Base-by-base conservation (phyloP, 2,888 invertebrate species). In the Chromoteleia sp. region DNA sequence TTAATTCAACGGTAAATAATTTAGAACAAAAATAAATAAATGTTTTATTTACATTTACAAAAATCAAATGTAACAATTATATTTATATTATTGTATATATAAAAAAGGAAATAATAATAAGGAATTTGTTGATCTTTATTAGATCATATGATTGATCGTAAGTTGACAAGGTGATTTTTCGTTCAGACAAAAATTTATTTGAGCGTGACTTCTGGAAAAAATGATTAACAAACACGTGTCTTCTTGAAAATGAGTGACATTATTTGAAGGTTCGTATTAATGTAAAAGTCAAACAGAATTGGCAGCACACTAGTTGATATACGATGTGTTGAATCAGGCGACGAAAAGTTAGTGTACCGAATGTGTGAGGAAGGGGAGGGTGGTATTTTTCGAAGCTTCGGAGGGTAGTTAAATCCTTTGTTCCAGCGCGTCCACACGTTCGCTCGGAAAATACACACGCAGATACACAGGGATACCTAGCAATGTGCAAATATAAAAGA, bases 401-500 rank as follows among this genome's bases (percentile, higher is more conserved):
- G n/a, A 65, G 73, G 80, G 74, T 80, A 48, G 75, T 70, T 58
- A 70, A 80, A 56, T 80, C 75, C 58, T 75, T 71, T 75, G 71
- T 81, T 81, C 59, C 48, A 15, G 5, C 12, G 15, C 12, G 2
- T 33, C 33, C 68, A 39, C 80, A 63, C 74, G 68, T 73, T 54
- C 45, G n/a, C 17, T 41, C n/a, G 71, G 75, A 75, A 76, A 71
- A 75, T 65, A 70, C 54, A 54, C 29, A 45, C 58, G 21, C 39
- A 45, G 36, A 30, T 45, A 41, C 41, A 56, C 43, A 19, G 14
- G 36, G 19, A 58, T 45, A 29, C 43, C 19, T 19, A 30, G 10
- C 25, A 2, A 61, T 25, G 63, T 58, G 74, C 65, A 77, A 83
- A 80, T 82, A 65, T 65, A 82, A 78, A 80, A 78, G 75, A 71